Evolutionary conservation across 1,140 invertebrate genomes (phyloP).

Genomic region (Drosophila sproati): DNA sequence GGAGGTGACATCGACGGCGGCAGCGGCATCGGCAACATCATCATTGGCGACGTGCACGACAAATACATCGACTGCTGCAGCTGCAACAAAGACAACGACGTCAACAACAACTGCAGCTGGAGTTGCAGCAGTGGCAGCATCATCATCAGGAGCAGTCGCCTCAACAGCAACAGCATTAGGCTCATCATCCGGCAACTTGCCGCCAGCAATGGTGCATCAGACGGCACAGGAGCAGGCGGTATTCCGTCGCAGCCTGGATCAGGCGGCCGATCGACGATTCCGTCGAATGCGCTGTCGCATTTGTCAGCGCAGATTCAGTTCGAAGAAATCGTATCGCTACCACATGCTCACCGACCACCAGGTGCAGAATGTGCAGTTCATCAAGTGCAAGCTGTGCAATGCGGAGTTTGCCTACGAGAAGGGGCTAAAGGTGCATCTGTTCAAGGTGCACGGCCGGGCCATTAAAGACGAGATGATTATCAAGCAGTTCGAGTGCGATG

Average conservation of each 20-base stretch:
- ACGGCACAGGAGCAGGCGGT: constrained; percentile 71
- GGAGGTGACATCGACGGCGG: neutral
- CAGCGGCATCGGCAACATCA: neutral
- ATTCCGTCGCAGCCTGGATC: constrained; percentile 71
- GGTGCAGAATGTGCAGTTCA: constrained; percentile 83
- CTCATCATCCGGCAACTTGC: constrained; percentile 19
- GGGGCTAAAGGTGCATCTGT: constrained; percentile 83
- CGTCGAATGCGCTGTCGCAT: constrained; percentile 83
- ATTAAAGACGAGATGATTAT: constrained; percentile 80
- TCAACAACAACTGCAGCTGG: neutral
- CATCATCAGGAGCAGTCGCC: neutral
- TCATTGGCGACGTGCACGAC: neutral
- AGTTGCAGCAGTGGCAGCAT: neutral
- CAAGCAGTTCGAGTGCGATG: constrained; percentile 82
- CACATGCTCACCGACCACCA: constrained; percentile 84
- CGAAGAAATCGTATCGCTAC: constrained; percentile 81
- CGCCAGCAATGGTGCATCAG: constrained; percentile 60
- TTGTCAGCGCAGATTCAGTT: constrained; percentile 80
- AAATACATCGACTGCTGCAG: neutral
- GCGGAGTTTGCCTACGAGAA: constrained; percentile 84
- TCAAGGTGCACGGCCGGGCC: constrained; percentile 78
- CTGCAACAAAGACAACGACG: neutral
- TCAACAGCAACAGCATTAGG: neutral
- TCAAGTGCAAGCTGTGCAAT: constrained; percentile 82
- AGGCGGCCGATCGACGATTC: constrained; percentile 78